Evolutionary conservation across 2,113 vertebrate genomes (phyloP).

Genomic region (Addax nasomaculatus): DNA sequence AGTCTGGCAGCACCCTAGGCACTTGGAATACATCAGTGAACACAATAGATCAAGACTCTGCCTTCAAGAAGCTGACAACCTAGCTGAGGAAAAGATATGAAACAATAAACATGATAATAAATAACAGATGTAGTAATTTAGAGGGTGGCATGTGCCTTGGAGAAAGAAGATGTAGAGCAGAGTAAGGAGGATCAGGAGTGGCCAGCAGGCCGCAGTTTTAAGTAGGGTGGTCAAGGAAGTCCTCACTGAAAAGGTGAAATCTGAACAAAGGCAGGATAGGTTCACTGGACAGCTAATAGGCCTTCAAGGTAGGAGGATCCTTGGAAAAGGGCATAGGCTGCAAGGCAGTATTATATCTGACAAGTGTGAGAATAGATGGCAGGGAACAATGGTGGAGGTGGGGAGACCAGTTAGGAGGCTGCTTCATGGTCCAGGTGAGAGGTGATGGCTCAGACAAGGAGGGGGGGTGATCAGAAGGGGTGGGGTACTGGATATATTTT

Average conservation of each 20-base stretch:
- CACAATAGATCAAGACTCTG: not conserved
- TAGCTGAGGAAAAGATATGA: not conserved
- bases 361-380: not conserved
- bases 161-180: not conserved
- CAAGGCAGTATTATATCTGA: not conserved
- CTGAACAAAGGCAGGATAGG: not conserved
- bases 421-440: not conserved
- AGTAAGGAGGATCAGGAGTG: not conserved
- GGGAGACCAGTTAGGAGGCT: not conserved
- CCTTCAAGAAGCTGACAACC: not conserved
- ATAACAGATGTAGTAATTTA: not conserved
- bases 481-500: not conserved
- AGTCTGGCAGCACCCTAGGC: not conserved
- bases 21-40: not conserved
- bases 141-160: not conserved
- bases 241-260: not conserved
- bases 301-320: not conserved
- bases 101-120: not conserved
- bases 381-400: not conserved
- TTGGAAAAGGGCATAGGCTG: not conserved
- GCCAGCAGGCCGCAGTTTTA: not conserved
- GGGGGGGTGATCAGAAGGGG: not conserved
- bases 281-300: not conserved
- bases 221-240: not conserved
- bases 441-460: not conserved